These are phyloP conservation scores for Spatulosminthurus flaviceps DNA, from an alignment of 2,888 invertebrate genomes.

Conservation along the genomic window DNA sequence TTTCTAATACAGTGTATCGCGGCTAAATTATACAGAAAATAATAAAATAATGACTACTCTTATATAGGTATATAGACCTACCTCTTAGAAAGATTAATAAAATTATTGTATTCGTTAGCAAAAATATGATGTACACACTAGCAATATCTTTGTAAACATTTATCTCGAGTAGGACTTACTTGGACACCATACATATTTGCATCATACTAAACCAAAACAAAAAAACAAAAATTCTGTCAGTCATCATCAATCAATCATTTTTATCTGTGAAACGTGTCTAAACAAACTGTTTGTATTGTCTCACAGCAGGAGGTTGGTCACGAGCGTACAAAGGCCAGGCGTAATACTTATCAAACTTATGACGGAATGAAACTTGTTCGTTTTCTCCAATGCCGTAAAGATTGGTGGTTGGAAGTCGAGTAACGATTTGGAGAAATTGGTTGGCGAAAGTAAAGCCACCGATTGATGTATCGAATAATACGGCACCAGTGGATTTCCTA, in stretches of 20 bases:
- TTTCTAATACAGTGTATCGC: constrained; percentile 79
- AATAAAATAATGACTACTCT: too few species aligned
- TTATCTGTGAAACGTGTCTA: not conserved
- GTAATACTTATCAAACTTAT: constrained; percentile 63
- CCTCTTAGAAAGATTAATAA: too few species aligned
- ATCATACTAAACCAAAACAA: constrained; percentile 31
- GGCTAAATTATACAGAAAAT: constrained; percentile 71
- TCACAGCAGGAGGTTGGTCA: constrained; percentile 65
- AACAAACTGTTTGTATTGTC: not conserved
- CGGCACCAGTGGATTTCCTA: constrained; percentile 53
- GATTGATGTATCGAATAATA: constrained; percentile 64
- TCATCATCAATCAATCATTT: not conserved
- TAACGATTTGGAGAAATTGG: constrained; percentile 67
- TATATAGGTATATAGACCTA: too few species aligned
- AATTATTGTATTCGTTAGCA: too few species aligned
- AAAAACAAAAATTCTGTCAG: not conserved
- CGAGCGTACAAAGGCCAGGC: constrained; percentile 66
- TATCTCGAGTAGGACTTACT: constrained; percentile 31
- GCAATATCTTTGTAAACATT: too few species aligned
- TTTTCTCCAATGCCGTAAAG: constrained; percentile 68
- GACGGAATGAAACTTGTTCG: constrained; percentile 65
- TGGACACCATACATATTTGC: constrained; percentile 78
- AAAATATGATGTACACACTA: too few species aligned
- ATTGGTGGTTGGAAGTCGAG: constrained; percentile 66
- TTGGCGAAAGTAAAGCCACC: constrained; percentile 67